Conservation (phyloP, 2,888 invertebrate species). For the Pilophorus perplexus region DNA sequence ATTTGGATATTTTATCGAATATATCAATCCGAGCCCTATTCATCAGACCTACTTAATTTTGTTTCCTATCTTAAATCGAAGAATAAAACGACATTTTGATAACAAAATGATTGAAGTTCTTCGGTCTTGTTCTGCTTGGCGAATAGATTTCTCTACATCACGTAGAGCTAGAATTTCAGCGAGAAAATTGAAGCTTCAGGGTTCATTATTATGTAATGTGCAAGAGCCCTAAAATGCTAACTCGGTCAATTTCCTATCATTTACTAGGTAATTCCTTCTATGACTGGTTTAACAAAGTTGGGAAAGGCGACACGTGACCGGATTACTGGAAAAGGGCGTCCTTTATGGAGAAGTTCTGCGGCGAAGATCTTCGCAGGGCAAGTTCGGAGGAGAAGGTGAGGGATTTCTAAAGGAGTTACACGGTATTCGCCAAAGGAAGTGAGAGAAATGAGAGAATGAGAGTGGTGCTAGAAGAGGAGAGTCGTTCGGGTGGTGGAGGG, state of each 20-base stretch:
- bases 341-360: conserved; percentile 10
- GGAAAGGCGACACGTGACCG: conserved; percentile 24
- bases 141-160: background rate
- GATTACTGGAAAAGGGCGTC: conserved; percentile 1
- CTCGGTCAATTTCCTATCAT: background rate
- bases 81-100: no score
- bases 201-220: no score
- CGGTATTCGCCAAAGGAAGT: background rate
- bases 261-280: background rate
- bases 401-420: conserved; percentile 36
- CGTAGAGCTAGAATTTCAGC: no score
- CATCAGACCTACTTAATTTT: no score
- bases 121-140: no score
- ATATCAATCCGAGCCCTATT: no score
- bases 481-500: conserved; percentile 2
- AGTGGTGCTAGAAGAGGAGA: background rate
- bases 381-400: conserved; percentile 5
- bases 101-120: no score
- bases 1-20: no score
- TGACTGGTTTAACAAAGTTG: conserved; percentile 29
- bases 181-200: no score
- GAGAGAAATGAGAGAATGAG: background rate
- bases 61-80: no score
- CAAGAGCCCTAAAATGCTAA: no score
- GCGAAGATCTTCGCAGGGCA: conserved; percentile 1